These are phyloP conservation scores for Astropecten irregularis DNA, from an alignment of 53 echinoderm and acorn worm genomes.

Conservation along the genomic window DNA sequence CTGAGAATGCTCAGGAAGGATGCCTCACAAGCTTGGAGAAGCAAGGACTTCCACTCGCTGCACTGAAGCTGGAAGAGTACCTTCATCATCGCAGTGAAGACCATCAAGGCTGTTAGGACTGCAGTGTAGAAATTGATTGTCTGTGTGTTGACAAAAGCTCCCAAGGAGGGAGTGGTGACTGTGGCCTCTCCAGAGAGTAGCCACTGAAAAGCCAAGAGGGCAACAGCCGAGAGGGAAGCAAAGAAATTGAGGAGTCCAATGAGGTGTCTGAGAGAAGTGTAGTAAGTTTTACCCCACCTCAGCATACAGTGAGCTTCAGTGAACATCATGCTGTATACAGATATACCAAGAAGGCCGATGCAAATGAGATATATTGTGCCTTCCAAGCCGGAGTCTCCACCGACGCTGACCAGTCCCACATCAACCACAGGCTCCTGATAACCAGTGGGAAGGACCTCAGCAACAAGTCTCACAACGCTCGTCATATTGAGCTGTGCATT, in stretches of 20 bases:
- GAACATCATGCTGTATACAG: constrained; percentile 31
- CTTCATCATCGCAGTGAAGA: constrained; percentile 42
- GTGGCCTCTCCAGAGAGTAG: background rate
- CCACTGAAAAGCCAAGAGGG: constrained; percentile 18
- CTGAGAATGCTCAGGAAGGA: constrained; percentile 27
- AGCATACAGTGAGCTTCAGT: constrained; percentile 46
- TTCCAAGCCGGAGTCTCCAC: background rate
- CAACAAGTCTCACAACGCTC: constrained; percentile 41
- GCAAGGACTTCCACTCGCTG: background rate
- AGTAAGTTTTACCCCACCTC: constrained; percentile 50
- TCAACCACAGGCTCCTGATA: constrained; percentile 7
- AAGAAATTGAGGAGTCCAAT: constrained; percentile 37
- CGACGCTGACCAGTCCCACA: constrained; percentile 10
- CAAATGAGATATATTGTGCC: background rate
- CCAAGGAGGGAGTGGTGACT: constrained; percentile 21
- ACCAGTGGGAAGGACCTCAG: constrained; percentile 52
- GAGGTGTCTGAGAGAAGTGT: constrained; percentile 18
- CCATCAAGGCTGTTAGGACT: background rate
- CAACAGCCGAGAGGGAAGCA: background rate
- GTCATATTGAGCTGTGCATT: constrained; percentile 78
- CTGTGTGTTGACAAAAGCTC: background rate
- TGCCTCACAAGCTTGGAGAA: constrained; percentile 41
- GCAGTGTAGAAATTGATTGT: background rate
- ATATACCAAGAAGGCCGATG: constrained; percentile 4
- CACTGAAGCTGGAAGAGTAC: constrained; percentile 39